Evolutionary conservation across 2,797 vertebrate genomes (phyloP).

Genomic region (Microcaecilia unicolor): DNA sequence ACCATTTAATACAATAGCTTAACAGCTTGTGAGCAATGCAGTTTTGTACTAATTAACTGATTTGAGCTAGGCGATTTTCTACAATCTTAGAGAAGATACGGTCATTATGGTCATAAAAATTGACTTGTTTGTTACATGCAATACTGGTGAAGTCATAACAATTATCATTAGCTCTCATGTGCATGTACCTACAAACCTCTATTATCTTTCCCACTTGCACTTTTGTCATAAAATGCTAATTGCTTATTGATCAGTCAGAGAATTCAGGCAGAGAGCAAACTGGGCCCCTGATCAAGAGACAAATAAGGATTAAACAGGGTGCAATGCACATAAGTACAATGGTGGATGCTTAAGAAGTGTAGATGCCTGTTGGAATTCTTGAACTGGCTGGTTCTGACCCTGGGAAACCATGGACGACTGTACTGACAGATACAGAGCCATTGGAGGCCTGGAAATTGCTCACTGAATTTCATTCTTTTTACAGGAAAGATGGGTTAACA

Average conservation of each 20-base stretch:
- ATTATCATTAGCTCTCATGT: constrained; percentile 41
- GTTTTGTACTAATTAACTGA: constrained; percentile 47
- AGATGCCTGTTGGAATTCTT: too few relatives aligned
- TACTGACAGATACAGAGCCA: too few relatives aligned
- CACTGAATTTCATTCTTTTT: too few relatives aligned
- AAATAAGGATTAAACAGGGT: too few relatives aligned
- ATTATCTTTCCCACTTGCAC: constrained; percentile 29
- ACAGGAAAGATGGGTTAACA: too few relatives aligned
- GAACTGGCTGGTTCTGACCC: too few relatives aligned
- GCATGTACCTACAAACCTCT: constrained; percentile 32
- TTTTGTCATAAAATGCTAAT: constrained; percentile 69
- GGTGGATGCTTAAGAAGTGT: too few relatives aligned
- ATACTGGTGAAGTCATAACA: constrained; percentile 49
- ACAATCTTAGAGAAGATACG: constrained; percentile 46
- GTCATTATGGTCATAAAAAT: constrained; percentile 55
- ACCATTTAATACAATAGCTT: constrained; percentile 19
- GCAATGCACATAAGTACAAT: too few relatives aligned
- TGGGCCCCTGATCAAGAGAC: too few relatives aligned
- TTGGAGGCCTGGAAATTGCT: too few relatives aligned
- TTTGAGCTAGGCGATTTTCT: constrained; percentile 54
- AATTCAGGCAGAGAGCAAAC: constrained; percentile 36
- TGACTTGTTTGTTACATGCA: constrained; percentile 49
- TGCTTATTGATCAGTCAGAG: constrained; percentile 56
- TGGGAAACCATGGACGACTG: too few relatives aligned
- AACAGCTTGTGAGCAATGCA: constrained; percentile 46